Conservation (phyloP, 2,113 vertebrate species). For the Dendropsophus ebraccatus region DNA sequence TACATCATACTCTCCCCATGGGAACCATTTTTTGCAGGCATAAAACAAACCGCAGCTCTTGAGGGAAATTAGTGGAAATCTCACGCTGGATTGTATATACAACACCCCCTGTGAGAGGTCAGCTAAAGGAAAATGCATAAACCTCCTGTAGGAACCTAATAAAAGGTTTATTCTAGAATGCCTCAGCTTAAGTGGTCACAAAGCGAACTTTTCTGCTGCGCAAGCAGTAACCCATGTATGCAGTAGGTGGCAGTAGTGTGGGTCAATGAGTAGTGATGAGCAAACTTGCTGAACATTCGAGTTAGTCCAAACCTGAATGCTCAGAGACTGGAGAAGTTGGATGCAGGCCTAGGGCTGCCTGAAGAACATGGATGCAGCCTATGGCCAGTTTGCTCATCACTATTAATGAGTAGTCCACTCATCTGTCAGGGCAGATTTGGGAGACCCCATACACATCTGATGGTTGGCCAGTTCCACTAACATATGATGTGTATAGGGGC, state of each 20-base stretch:
- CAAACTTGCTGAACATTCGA: too few relatives aligned
- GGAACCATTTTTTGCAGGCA: slow-evolving; percentile 26
- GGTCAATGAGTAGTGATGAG: too few relatives aligned
- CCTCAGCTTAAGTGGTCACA: background rate
- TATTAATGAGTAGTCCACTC: too few relatives aligned
- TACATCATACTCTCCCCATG: slow-evolving; percentile 28
- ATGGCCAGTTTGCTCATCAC: too few relatives aligned
- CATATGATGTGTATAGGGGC: too few relatives aligned
- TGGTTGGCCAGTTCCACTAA: too few relatives aligned
- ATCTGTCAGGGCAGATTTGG: too few relatives aligned
- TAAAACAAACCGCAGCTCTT: slow-evolving; percentile 44
- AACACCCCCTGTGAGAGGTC: slow-evolving; percentile 21
- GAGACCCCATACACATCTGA: too few relatives aligned
- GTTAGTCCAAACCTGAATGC: too few relatives aligned
- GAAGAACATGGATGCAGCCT: too few relatives aligned
- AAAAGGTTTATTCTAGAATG: background rate
- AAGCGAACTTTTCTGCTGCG: slow-evolving; percentile 16
- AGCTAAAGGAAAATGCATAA: slow-evolving; percentile 1
- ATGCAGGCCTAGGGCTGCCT: too few relatives aligned
- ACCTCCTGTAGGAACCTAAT: slow-evolving; percentile 4
- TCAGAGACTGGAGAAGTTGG: too few relatives aligned
- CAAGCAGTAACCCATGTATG: background rate
- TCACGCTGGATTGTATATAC: slow-evolving; percentile 2
- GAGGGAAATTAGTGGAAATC: slow-evolving; percentile 39
- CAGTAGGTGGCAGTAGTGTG: background rate